Conservation (phyloP, 2,113 vertebrate genomes). For the Orthonyx spaldingii region DNA sequence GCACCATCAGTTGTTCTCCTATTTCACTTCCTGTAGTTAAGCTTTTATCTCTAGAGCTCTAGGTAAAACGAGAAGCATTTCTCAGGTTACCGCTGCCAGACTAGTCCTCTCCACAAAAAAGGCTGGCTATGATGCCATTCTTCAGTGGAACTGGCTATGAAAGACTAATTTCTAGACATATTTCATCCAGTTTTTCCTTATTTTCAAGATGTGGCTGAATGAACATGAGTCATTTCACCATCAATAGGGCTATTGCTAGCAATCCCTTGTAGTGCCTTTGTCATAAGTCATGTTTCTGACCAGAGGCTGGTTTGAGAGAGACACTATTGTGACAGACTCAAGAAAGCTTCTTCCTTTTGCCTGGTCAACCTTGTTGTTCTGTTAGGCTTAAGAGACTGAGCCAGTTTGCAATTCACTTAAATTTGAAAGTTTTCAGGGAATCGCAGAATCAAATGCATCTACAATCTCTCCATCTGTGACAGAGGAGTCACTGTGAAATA, state of each 20-base stretch:
- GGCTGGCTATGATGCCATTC: background rate
- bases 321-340: background rate
- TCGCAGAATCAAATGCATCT: background rate
- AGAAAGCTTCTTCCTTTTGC: background rate
- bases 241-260: background rate
- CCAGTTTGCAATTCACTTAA: background rate
- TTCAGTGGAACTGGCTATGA: background rate
- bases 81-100: background rate
- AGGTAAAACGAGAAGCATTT: background rate
- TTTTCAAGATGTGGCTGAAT: background rate
- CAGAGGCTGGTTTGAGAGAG: background rate
- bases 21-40: constrained; percentile 4
- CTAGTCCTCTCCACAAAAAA: background rate
- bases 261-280: background rate
- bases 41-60: background rate
- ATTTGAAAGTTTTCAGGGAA: background rate
- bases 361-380: background rate
- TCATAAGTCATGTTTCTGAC: background rate
- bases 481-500: background rate
- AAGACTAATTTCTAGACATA: background rate
- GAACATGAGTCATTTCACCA: background rate
- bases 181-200: background rate
- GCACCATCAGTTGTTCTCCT: background rate
- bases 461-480: background rate
- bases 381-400: background rate